phyloP scores from a whole-genome alignment of 2,888 invertebrate species.

The Endomychus coccineus region DNA sequence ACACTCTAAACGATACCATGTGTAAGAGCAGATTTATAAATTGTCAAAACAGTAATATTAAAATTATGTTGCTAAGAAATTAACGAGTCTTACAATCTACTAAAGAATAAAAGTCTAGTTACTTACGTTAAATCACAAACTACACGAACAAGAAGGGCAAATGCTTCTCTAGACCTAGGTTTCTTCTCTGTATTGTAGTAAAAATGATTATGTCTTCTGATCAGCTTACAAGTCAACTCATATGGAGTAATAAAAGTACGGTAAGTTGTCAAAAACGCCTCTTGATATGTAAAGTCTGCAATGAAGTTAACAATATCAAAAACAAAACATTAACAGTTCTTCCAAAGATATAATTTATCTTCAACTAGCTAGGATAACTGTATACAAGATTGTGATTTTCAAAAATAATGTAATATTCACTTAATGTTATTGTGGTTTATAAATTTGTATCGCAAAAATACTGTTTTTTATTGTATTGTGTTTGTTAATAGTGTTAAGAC shows the following conservation, averaged over 20 bases:
- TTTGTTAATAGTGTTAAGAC: no score
- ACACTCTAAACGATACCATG: no score
- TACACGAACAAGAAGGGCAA: constrained; percentile 87
- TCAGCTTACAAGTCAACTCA: constrained; percentile 78
- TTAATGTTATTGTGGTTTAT: no score
- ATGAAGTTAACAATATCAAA: constrained; percentile 23
- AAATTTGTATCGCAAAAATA: no score
- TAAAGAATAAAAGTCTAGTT: no score
- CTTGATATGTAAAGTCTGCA: constrained; percentile 87
- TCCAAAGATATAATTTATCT: background rate
- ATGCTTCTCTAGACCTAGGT: constrained; percentile 76
- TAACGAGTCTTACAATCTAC: no score
- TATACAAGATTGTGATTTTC: no score
- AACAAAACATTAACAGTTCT: background rate
- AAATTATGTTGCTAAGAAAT: no score
- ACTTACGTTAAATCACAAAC: constrained; percentile 94
- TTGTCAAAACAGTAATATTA: no score
- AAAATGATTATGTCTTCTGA: constrained; percentile 70
- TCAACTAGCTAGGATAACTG: background rate
- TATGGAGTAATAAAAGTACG: constrained; percentile 87
- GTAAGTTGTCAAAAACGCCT: constrained; percentile 97
- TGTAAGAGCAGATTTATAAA: no score
- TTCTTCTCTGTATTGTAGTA: constrained; percentile 64
- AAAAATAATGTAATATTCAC: no score
- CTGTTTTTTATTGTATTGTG: no score